Evolutionary conservation across 2,888 invertebrate species (phyloP).

Genomic region (Lycaena phlaeas): DNA sequence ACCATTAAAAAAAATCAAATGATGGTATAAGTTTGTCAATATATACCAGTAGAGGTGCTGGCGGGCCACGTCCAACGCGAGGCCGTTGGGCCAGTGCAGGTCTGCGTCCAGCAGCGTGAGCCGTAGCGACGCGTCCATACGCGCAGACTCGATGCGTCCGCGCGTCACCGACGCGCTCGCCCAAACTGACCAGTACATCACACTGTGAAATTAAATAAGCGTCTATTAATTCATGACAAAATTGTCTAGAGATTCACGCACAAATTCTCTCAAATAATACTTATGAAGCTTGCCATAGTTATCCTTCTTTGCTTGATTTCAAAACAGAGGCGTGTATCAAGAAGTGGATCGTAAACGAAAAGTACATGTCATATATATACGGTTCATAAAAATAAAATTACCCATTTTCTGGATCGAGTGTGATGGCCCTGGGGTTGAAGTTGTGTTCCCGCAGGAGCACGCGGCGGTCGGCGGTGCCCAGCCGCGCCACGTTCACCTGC

Average conservation of each 20-base stretch:
- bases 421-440: slow-evolving; percentile 77
- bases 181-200: slow-evolving; percentile 87
- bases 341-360: too few relatives aligned
- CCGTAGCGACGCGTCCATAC: slow-evolving; percentile 75
- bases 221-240: too few relatives aligned
- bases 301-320: too few relatives aligned
- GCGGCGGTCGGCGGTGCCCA: slow-evolving; percentile 65
- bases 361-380: not conserved
- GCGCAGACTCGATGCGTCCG: slow-evolving; percentile 66
- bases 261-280: too few relatives aligned
- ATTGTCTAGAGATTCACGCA: too few relatives aligned
- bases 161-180: slow-evolving; percentile 56
- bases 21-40: too few relatives aligned
- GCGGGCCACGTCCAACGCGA: slow-evolving; percentile 56
- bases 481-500: slow-evolving; percentile 77
- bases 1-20: too few relatives aligned
- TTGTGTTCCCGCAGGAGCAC: slow-evolving; percentile 72
- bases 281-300: too few relatives aligned
- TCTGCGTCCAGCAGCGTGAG: slow-evolving; percentile 63
- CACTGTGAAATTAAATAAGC: slow-evolving; percentile 34
- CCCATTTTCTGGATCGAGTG: slow-evolving; percentile 79
- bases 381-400: slow-evolving; percentile 22
- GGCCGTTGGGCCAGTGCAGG: slow-evolving; percentile 83
- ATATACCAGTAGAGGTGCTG: slow-evolving; percentile 44
- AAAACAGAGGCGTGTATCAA: too few relatives aligned